A percentile compares a stretch with the other conserved stretches of the same genome.
These are phyloP conservation scores for Macrotis lagotis DNA, from an alignment of 2,113 vertebrate species.

Conservation along the genomic window DNA sequence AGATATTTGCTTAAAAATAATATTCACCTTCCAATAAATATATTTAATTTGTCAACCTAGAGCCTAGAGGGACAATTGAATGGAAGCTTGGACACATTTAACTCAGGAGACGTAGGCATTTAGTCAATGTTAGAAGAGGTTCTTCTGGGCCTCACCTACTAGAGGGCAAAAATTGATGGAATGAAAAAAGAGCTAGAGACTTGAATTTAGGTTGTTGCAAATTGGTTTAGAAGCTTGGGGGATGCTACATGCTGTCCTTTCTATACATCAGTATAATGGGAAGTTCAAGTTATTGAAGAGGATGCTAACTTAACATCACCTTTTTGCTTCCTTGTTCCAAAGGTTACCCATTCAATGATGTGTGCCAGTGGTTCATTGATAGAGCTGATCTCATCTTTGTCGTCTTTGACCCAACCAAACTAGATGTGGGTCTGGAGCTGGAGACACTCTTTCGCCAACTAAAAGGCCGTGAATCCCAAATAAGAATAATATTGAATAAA, in stretches of 20 bases:
- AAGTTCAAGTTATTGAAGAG: not conserved
- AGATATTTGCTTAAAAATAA: conserved; percentile 38
- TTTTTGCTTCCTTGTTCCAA: conserved; percentile 61
- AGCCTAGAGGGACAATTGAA: not conserved
- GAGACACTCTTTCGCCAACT: conserved; percentile 97
- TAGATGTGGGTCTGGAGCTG: conserved; percentile 96
- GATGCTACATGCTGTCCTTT: not conserved
- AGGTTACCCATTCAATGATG: conserved; percentile 99
- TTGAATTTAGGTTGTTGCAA: not conserved
- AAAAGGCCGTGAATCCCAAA: conserved; percentile 98
- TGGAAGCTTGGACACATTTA: not conserved
- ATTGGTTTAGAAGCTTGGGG: conserved; percentile 19
- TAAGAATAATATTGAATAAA: conserved; percentile 98
- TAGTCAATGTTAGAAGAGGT: not conserved
- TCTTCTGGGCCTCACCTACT: not conserved
- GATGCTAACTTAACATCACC: conserved; percentile 53
- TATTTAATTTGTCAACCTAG: not conserved
- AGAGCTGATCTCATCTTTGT: conserved; percentile 98
- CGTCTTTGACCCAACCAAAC: conserved; percentile 97
- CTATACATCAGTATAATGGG: conserved; percentile 1
- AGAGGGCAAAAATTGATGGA: not conserved
- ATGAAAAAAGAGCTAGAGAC: not conserved
- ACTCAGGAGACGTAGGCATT: not conserved
- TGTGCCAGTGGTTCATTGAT: conserved; percentile 99
- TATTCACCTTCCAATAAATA: conserved; percentile 7